phyloP scores from a whole-genome alignment of 2,113 vertebrate species.

The Mellivora capensis region DNA sequence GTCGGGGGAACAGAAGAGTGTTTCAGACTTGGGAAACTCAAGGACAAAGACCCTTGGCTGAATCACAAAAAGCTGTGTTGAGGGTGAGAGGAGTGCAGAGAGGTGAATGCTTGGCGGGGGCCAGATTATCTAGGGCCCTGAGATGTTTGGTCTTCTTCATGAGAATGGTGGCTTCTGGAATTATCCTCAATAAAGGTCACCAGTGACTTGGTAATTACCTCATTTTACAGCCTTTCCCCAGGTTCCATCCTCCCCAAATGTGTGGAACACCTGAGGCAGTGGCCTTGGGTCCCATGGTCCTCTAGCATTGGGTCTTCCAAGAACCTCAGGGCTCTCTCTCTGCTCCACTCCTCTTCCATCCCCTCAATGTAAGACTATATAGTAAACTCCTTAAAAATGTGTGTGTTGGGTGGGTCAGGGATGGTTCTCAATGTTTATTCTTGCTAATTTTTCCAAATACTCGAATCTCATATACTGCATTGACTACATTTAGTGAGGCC shows the following conservation, averaged over 20 bases:
- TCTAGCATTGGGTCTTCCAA: neutral
- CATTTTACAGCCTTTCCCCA: neutral
- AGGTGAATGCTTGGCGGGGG: neutral
- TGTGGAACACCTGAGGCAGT: neutral
- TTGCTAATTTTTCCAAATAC: constrained; percentile 12
- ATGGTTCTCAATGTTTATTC: neutral
- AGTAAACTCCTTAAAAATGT: neutral
- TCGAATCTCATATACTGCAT: neutral
- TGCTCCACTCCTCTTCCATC: neutral
- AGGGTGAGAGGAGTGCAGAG: neutral
- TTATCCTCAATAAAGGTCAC: neutral
- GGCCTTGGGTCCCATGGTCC: neutral
- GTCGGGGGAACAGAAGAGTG: neutral
- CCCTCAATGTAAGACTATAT: neutral
- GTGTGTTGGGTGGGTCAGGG: neutral
- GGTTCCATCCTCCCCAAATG: neutral
- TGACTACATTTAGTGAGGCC: neutral
- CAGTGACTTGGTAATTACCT: neutral
- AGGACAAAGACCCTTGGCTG: neutral
- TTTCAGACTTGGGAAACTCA: neutral
- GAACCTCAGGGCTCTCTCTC: neutral
- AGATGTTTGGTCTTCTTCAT: neutral
- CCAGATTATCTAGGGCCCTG: neutral
- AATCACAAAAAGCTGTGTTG: neutral
- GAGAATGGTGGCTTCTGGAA: neutral